Conservation (phyloP, 92 coral and sea anemone species). For the Palythoa caribaeorum region DNA sequence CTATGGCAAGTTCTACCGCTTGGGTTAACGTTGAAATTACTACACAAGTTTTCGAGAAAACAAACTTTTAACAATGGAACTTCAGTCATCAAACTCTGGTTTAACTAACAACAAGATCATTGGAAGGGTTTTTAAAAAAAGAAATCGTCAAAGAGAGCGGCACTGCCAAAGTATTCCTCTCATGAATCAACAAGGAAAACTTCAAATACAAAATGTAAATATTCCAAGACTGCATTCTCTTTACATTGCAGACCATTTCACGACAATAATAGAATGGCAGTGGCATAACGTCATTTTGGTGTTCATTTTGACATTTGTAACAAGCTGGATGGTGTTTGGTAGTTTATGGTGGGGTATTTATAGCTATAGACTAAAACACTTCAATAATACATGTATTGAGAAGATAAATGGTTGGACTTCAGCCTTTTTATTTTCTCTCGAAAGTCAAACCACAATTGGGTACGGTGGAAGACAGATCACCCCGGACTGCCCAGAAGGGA, state of each 20-base stretch:
- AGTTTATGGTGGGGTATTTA: constrained; percentile 90
- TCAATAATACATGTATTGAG: constrained; percentile 74
- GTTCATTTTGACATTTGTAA: constrained; percentile 75
- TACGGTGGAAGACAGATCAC: constrained; percentile 80
- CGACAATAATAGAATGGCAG: constrained; percentile 88
- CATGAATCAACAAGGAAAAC: constrained; percentile 74
- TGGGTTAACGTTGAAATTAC: background rate
- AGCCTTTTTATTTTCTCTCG: constrained; percentile 83
- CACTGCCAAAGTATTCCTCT: constrained; percentile 67
- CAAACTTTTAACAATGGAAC: background rate
- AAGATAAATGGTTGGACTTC: constrained; percentile 72
- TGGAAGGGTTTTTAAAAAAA: background rate
- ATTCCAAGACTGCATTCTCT: constrained; percentile 74
- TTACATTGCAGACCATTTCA: constrained; percentile 84
- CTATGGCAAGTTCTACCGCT: background rate
- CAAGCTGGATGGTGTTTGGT: constrained; percentile 91
- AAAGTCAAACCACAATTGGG: constrained; percentile 86
- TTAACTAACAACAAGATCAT: background rate
- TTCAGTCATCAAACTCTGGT: background rate
- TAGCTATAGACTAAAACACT: constrained; percentile 62
- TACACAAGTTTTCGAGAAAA: background rate
- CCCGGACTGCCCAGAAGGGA: constrained; percentile 83
- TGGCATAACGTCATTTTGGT: constrained; percentile 87
- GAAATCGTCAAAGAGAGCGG: background rate
- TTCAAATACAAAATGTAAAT: constrained; percentile 70